A percentile compares a stretch with the other conserved stretches of the same genome.
These are phyloP conservation scores for Cheiracanthium punctorium DNA, from an alignment of 2,888 invertebrate genomes.

Conservation along the genomic window DNA sequence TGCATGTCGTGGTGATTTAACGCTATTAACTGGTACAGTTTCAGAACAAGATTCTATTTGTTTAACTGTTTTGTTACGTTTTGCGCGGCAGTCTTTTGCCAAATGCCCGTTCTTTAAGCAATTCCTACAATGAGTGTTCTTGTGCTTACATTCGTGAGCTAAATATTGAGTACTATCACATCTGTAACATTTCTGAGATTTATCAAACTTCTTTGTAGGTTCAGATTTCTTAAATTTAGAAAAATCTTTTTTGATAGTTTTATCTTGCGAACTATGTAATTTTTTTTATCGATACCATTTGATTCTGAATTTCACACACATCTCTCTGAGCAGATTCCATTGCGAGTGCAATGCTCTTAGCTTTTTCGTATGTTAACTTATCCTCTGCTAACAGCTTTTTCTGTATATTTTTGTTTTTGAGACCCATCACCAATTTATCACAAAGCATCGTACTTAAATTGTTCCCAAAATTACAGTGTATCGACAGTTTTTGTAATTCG, in stretches of 20 bases:
- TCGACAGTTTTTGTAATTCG: constrained; percentile 48
- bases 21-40: constrained; percentile 51
- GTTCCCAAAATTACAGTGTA: constrained; percentile 51
- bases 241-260: constrained; percentile 46
- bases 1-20: constrained; percentile 52
- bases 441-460: constrained; percentile 48
- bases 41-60: constrained; percentile 52
- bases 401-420: constrained; percentile 49
- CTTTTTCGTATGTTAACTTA: constrained; percentile 50
- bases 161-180: constrained; percentile 52
- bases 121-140: constrained; percentile 50
- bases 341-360: constrained; percentile 44
- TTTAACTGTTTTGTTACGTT: constrained; percentile 52
- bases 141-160: constrained; percentile 52
- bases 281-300: constrained; percentile 45
- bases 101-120: constrained; percentile 55
- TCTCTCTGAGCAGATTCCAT: constrained; percentile 49
- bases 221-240: constrained; percentile 35
- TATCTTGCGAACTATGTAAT: constrained; percentile 49
- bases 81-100: constrained; percentile 51
- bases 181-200: constrained; percentile 53
- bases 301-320: constrained; percentile 46
- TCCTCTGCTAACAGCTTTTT: constrained; percentile 48
- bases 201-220: constrained; percentile 41
- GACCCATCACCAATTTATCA: constrained; percentile 51